phyloP scores from a whole-genome alignment of 2,113 vertebrate species.

The Dolichotis patagonum region DNA sequence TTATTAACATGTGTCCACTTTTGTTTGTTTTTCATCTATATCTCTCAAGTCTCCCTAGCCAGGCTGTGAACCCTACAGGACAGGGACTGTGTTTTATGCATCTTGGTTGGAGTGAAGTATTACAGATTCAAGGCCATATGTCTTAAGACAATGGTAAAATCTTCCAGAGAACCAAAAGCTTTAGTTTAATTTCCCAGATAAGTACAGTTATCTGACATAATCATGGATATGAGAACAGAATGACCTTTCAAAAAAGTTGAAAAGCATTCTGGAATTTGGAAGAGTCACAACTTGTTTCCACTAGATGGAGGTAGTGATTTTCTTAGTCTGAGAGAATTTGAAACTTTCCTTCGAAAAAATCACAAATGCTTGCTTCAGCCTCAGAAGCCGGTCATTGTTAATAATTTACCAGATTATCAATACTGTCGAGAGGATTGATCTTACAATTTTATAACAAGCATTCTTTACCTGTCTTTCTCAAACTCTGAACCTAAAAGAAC shows the following conservation, averaged over 20 bases:
- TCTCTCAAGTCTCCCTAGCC: not conserved
- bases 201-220: not conserved
- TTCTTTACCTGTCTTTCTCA: slow-evolving; percentile 31
- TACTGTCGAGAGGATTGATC: slow-evolving; percentile 68
- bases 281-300: slow-evolving; percentile 80
- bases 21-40: not conserved
- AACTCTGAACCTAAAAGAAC: not conserved
- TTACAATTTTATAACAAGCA: slow-evolving; percentile 72
- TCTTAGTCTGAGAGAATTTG: slow-evolving; percentile 75
- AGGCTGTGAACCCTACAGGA: not conserved
- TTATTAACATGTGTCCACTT: not conserved
- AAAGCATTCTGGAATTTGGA: slow-evolving; percentile 54
- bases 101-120: not conserved
- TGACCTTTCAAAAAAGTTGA: not conserved
- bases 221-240: slow-evolving; percentile 21
- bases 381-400: slow-evolving; percentile 71
- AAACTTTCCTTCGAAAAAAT: slow-evolving; percentile 68
- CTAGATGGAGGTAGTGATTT: slow-evolving; percentile 89
- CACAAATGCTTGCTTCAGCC: slow-evolving; percentile 64
- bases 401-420: slow-evolving; percentile 62
- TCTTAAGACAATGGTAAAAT: not conserved
- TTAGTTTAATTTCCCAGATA: not conserved
- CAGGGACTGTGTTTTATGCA: not conserved
- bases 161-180: slow-evolving; percentile 11
- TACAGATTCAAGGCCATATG: not conserved